Base-by-base conservation (phyloP, 53 echinoderm and acorn worm species). In the Arbacia lixula region DNA sequence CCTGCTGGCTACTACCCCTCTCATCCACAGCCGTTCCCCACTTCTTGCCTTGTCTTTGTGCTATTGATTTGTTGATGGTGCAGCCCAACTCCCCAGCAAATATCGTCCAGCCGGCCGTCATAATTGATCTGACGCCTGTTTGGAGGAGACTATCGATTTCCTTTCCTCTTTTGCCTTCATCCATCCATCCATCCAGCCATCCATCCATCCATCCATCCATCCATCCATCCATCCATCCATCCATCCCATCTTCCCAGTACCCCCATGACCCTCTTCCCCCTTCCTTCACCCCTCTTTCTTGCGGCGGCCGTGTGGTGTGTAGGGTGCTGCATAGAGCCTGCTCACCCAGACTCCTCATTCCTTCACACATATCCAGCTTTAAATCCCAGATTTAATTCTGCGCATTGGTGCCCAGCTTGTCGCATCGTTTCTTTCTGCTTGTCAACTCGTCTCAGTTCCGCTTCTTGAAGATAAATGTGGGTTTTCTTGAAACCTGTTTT, bases 31-130 rank as follows among this genome's bases (percentile, higher is more conserved):
- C n/a, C n/a, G n/a, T n/a, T n/a, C n/a, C n/a, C n/a, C n/a, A 43
- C 69, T 69, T 6, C 42, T 12, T 69, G 69, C 69, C 69, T 39
- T 43, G 43, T 43, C 69, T 69, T 69, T 43, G 42, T 27, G 2
- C 16, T 74, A 74, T 74, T 74, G 74, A 74, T 74, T 53, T 74
- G 74, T 74, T 74, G 74, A 74, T 53, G 51, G 53, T 74, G 31
- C 52, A 53, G 52, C 74, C 74, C 74, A 74, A 74, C 74, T 52
- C 52, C 52, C 74, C 74, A 52, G 74, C 74, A 74, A 74, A 74
- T 74, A 74, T 74, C 74, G 74, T 74, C 74, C 74, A 74, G 74
- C 74, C 74, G 53, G 52, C 74, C 74, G 54, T 74, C 74, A 74
- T 74, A 74, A 74, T 74, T 74, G 74, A 74, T 74, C 74, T 33